Evolutionary conservation across 2,888 invertebrate genomes (phyloP).

Genomic region (Stomorhina lunata): DNA sequence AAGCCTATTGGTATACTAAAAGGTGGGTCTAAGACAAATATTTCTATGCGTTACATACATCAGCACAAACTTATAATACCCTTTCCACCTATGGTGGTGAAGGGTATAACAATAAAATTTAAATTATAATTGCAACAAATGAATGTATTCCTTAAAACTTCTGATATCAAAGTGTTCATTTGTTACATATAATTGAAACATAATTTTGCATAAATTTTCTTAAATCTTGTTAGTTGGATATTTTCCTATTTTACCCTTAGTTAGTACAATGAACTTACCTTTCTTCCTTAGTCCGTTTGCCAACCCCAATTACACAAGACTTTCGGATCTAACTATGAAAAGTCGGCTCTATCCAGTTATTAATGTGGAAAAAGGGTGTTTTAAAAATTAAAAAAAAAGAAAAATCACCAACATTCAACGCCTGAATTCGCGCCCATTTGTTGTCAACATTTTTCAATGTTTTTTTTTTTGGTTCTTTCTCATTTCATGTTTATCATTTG

Average conservation of each 20-base stretch:
- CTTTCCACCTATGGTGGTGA: too few relatives aligned
- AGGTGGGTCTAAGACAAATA: too few relatives aligned
- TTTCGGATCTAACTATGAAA: neutral
- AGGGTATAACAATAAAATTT: too few relatives aligned
- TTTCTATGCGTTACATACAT: too few relatives aligned
- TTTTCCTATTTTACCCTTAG: conserved; percentile 10
- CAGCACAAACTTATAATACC: too few relatives aligned
- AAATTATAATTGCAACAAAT: neutral
- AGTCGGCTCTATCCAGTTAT: neutral
- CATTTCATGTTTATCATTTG: conserved; percentile 32
- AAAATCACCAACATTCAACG: conserved; percentile 32
- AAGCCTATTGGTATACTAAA: too few relatives aligned
- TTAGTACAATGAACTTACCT: conserved; percentile 25
- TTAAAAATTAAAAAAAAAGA: conserved; percentile 5
- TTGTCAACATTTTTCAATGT: conserved; percentile 46
- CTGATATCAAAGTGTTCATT: conserved; percentile 32
- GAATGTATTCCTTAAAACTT: neutral
- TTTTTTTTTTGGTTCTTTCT: neutral
- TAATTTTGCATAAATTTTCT: conserved; percentile 76
- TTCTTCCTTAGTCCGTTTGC: too few relatives aligned
- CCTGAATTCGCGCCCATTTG: conserved; percentile 58
- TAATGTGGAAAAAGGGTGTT: conserved; percentile 46
- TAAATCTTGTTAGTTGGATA: conserved; percentile 66
- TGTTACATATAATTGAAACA: conserved; percentile 77
- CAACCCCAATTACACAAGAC: neutral